Evolutionary conservation across 2,797 vertebrate species (phyloP).

Genomic region (Lophius americanus): DNA sequence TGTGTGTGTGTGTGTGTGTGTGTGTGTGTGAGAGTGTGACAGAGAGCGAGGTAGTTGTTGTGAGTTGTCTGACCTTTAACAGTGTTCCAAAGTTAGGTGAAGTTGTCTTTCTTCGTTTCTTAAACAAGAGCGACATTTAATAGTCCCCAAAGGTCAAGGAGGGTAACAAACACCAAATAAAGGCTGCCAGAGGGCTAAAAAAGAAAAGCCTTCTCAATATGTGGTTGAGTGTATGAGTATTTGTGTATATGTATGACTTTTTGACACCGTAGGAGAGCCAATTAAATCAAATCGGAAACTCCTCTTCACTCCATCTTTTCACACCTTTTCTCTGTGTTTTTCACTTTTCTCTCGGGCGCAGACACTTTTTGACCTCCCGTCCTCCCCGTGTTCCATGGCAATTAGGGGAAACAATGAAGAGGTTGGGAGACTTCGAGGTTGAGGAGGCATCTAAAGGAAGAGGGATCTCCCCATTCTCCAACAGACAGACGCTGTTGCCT

Average conservation of each 20-base stretch:
- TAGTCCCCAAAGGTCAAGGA: constrained; percentile 82
- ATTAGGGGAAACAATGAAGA: constrained; percentile 48
- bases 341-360: background rate
- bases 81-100: constrained; percentile 78
- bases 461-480: constrained; percentile 51
- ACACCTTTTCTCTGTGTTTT: constrained; percentile 1
- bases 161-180: constrained; percentile 84
- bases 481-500: constrained; percentile 62
- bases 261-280: background rate
- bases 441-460: constrained; percentile 36
- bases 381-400: constrained; percentile 28
- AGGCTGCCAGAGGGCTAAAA: constrained; percentile 71
- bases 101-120: constrained; percentile 83
- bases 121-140: constrained; percentile 84
- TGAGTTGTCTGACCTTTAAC: constrained; percentile 81
- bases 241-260: background rate
- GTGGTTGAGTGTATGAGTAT: constrained; percentile 17
- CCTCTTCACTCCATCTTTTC: background rate
- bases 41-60: constrained; percentile 41
- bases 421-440: constrained; percentile 9
- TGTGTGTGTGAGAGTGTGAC: background rate
- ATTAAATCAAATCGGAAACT: constrained; percentile 14
- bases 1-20: background rate
- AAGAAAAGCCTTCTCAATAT: constrained; percentile 40
- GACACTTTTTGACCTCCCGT: constrained; percentile 12